Conservation (phyloP, 2,888 invertebrate genomes). For the Formica aserva region DNA sequence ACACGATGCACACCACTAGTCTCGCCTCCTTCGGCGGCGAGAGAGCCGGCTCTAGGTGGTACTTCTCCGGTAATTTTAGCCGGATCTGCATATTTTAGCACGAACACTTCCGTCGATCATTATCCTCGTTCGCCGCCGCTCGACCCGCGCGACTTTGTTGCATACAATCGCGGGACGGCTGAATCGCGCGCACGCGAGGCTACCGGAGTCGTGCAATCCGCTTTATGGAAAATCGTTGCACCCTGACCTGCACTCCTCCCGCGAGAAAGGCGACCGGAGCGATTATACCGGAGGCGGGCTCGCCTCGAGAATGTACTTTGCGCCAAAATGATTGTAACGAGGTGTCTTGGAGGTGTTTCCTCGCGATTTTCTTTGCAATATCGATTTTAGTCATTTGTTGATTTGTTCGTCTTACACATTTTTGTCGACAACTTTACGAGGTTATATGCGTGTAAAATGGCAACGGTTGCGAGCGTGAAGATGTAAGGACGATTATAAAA, state of each 20-base stretch:
- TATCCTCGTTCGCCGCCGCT: constrained; percentile 77
- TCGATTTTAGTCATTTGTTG: background rate
- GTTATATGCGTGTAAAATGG: background rate
- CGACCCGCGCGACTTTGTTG: constrained; percentile 60
- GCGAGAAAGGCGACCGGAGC: constrained; percentile 25
- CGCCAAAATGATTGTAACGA: constrained; percentile 29
- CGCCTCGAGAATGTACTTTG: constrained; percentile 39
- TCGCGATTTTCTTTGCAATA: background rate
- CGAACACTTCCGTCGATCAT: constrained; percentile 85
- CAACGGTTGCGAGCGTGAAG: background rate
- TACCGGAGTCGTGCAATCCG: constrained; percentile 59
- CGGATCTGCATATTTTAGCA: constrained; percentile 85
- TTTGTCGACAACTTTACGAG: background rate
- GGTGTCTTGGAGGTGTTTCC: background rate
- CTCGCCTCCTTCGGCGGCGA: constrained; percentile 28
- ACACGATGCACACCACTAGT: constrained; percentile 60
- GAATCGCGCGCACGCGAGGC: constrained; percentile 25
- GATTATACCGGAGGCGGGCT: constrained; percentile 3
- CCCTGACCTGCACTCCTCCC: constrained; percentile 54
- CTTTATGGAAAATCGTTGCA: constrained; percentile 70
- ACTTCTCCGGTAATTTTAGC: constrained; percentile 83
- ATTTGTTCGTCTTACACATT: background rate
- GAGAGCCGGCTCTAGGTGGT: constrained; percentile 77
- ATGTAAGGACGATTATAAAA: constrained; percentile 62
- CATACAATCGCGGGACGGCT: constrained; percentile 55